Base-by-base conservation (phyloP, 2,888 invertebrate genomes). In the Drosophila recens region DNA sequence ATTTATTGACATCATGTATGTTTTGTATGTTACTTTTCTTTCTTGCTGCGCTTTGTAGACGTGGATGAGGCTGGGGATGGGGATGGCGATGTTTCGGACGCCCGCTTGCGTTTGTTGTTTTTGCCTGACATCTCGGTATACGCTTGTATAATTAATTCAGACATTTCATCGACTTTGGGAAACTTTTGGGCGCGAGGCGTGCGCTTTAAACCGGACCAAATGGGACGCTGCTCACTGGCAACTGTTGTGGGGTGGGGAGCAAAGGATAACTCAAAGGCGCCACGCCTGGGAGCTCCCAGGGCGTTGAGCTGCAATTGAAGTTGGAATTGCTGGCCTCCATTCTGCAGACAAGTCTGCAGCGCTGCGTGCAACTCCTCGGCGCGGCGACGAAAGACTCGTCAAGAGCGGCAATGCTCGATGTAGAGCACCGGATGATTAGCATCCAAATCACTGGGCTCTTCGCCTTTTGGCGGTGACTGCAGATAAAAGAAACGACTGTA, bases 401-500 rank as follows among this genome's bases (percentile, higher is more conserved):
- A 92, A 69, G 91, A 91, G n/a, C 91, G 90, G 45, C 92, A 92
- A 67, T 92, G 92, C 62, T 92, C 91, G 3, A 92, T 84, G 46
- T 89, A 91, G 8, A 92, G 82, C 38, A 91, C 90, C 2, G 92
- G 90, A 10, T 61, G 65, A 13, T 46, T 52, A 0, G 68, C 34
- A 54, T 87, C 72, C 6, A 90, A 17, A 4, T 59, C 33, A 0
- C 20, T 43, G 13, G 23, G 8, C 15, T 64, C 59, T 2, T 54
- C 56, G 27, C 5, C 33, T 10, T 40, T 36, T 27, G 59, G 40
- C 13, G 42, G 11, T 13, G 40, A 2, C 68, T 76, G 20, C 3
- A 11, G 0, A 34, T 11, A 8, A 36, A 52, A 34, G 11, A 34
- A n/a, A 17, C 17, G 33, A 3, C 13, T 36, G 2, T 13, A 9